phyloP scores from a whole-genome alignment of 2,797 vertebrate species.

The Enteromius paludinosus region DNA sequence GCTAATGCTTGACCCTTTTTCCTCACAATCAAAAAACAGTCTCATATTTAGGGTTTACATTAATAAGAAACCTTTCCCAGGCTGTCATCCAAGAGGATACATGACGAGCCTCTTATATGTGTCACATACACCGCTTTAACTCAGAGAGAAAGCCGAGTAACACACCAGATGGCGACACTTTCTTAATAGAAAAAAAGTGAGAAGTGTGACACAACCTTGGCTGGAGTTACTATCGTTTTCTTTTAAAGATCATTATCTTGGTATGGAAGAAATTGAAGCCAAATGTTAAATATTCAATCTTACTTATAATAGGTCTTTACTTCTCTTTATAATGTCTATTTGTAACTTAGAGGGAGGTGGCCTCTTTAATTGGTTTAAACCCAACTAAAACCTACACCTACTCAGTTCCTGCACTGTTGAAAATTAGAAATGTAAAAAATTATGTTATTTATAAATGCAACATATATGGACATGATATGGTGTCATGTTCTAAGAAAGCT shows the following conservation, averaged over 20 bases:
- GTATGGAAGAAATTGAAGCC: not conserved
- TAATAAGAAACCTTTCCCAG: conserved; percentile 31
- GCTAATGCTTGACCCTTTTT: conserved; percentile 21
- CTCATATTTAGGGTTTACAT: conserved; percentile 39
- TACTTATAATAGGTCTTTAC: not conserved
- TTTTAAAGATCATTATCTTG: conserved; percentile 7
- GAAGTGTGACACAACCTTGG: conserved; percentile 34
- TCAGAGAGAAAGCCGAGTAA: conserved; percentile 42
- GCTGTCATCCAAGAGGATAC: not conserved
- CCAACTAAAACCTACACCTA: not conserved
- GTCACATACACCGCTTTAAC: conserved; percentile 28
- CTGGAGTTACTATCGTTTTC: conserved; percentile 30
- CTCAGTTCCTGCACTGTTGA: not conserved
- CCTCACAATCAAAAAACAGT: conserved; percentile 1
- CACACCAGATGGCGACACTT: conserved; percentile 49
- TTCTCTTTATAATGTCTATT: not conserved
- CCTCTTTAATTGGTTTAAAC: not conserved
- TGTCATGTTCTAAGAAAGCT: not conserved
- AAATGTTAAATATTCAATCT: conserved; percentile 7
- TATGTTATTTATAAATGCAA: not conserved
- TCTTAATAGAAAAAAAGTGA: conserved; percentile 49
- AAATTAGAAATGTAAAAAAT: not conserved
- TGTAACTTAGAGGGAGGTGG: not conserved
- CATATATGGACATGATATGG: not conserved
- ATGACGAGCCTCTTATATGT: not conserved